Conservation (phyloP, 2,888 invertebrate species). For the Oeneis ivallda region DNA sequence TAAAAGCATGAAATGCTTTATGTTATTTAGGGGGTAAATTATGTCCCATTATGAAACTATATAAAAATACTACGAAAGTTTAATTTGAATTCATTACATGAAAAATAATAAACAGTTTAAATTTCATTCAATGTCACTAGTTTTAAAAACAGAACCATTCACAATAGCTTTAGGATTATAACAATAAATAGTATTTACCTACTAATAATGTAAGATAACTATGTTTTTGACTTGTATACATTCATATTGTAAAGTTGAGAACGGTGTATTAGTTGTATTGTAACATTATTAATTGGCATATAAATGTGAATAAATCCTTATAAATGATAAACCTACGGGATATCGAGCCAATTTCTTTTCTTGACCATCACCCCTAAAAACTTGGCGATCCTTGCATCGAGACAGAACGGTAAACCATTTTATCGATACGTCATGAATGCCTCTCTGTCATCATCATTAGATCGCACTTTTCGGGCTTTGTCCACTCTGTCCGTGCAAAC, state of each 20-base stretch:
- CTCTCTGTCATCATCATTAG: slow-evolving; percentile 80
- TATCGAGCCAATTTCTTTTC: slow-evolving; percentile 70
- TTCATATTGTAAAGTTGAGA: slow-evolving; percentile 73
- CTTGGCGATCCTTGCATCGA: slow-evolving; percentile 77
- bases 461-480: slow-evolving; percentile 73
- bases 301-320: slow-evolving; percentile 80
- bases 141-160: slow-evolving; percentile 72
- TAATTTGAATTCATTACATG: slow-evolving; percentile 35
- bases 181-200: slow-evolving; percentile 74
- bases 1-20: slow-evolving; percentile 74
- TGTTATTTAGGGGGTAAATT: slow-evolving; percentile 63
- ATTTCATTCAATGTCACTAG: slow-evolving; percentile 61
- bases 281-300: slow-evolving; percentile 73
- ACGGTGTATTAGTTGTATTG: slow-evolving; percentile 76
- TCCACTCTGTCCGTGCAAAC: slow-evolving; percentile 61
- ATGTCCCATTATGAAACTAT: slow-evolving; percentile 54
- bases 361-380: slow-evolving; percentile 64
- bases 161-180: slow-evolving; percentile 76
- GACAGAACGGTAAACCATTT: slow-evolving; percentile 79
- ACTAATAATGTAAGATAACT: slow-evolving; percentile 75
- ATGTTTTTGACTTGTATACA: slow-evolving; percentile 82
- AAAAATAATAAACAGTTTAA: slow-evolving; percentile 57
- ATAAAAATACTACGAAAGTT: slow-evolving; percentile 42
- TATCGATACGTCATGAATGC: slow-evolving; percentile 80
- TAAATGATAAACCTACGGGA: slow-evolving; percentile 65